These are phyloP conservation scores for Pionites leucogaster DNA, from an alignment of 2,113 vertebrate species.

Conservation along the genomic window DNA sequence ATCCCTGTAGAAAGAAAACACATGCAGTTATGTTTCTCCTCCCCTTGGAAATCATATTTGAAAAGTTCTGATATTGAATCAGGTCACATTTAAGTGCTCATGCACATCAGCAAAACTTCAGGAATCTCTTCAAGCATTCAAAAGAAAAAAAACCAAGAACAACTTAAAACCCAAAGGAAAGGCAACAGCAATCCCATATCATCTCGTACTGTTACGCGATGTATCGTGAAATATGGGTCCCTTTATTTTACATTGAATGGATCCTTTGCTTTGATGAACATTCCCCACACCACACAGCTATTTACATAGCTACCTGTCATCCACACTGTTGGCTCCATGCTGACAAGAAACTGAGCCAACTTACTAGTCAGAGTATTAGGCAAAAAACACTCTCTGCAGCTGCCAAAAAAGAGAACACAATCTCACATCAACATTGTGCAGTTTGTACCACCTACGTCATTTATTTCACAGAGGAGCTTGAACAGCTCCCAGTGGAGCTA, in stretches of 20 bases:
- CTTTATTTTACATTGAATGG: neutral
- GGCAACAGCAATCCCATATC: constrained; percentile 22
- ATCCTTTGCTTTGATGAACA: neutral
- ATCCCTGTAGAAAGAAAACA: constrained; percentile 85
- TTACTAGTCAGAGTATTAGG: constrained; percentile 5
- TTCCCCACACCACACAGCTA: neutral
- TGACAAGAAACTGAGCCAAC: neutral
- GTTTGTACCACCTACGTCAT: neutral
- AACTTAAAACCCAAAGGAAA: neutral
- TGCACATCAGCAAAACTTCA: constrained; percentile 1
- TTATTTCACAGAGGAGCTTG: neutral
- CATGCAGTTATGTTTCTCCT: constrained; percentile 35
- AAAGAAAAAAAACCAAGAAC: neutral
- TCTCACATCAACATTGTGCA: neutral
- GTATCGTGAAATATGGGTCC: neutral
- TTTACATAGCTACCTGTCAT: neutral
- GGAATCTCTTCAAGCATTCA: constrained; percentile 1
- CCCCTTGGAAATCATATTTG: neutral
- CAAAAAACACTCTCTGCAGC: neutral
- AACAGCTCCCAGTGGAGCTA: constrained; percentile 9
- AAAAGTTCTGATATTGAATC: neutral
- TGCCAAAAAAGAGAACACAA: neutral
- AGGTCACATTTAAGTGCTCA: neutral
- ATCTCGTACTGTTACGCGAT: neutral
- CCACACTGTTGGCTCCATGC: neutral